A percentile compares a stretch with the other conserved stretches of the same genome.
Evolutionary conservation across 1,140 invertebrate genomes (phyloP).

Genomic region (Habropoda laboriosa): DNA sequence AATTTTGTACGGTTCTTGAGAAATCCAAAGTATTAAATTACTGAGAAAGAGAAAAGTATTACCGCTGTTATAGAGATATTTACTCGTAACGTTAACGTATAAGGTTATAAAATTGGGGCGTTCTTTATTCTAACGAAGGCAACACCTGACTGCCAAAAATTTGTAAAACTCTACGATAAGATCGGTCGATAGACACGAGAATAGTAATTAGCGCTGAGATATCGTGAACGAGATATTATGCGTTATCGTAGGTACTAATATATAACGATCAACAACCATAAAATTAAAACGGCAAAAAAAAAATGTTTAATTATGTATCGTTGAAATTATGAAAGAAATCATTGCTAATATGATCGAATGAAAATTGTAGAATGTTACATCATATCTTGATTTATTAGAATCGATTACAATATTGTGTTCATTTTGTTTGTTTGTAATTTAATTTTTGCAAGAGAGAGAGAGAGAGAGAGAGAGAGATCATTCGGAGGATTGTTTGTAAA

Average conservation of each 20-base stretch:
- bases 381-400: neutral
- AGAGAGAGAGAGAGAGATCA: no score
- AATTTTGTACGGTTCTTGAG: slow-evolving; percentile 38
- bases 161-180: slow-evolving; percentile 5
- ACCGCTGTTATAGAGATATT: slow-evolving; percentile 34
- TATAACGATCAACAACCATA: neutral
- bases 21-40: slow-evolving; percentile 46
- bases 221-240: neutral
- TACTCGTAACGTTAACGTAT: slow-evolving; percentile 38
- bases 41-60: slow-evolving; percentile 39
- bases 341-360: neutral
- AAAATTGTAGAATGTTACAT: neutral
- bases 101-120: slow-evolving; percentile 20
- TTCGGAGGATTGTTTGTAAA: neutral
- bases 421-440: neutral
- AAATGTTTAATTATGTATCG: neutral
- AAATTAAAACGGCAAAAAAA: neutral
- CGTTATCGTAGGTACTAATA: neutral
- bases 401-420: neutral
- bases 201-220: neutral
- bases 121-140: slow-evolving; percentile 13
- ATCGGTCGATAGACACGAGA: neutral
- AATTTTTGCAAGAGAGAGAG: no score
- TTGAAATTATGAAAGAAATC: neutral
- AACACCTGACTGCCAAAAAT: slow-evolving; percentile 16